Conservation (phyloP, 2,113 vertebrate species). For the Bos indicus region DNA sequence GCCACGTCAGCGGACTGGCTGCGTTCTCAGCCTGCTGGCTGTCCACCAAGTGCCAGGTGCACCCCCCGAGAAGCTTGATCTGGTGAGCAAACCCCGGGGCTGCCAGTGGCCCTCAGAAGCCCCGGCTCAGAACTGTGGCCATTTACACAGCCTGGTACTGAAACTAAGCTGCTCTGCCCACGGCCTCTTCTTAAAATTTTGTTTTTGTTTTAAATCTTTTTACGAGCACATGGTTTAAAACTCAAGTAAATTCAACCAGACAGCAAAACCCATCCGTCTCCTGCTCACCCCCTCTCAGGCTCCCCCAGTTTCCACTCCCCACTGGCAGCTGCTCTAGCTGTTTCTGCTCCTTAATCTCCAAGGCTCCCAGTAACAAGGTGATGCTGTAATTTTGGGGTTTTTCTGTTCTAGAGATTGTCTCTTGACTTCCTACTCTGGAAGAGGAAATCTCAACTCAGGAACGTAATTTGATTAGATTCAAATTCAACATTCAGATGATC, state of each 20-base stretch:
- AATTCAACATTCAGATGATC: neutral
- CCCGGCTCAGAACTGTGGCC: neutral
- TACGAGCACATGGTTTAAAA: neutral
- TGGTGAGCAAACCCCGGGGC: neutral
- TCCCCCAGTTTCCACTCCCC: neutral
- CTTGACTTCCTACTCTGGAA: neutral
- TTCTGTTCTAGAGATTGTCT: neutral
- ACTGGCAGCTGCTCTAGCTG: neutral
- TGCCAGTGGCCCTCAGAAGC: neutral
- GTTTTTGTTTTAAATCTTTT: neutral
- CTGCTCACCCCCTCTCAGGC: accelerated
- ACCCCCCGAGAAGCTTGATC: neutral
- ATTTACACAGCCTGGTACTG: accelerated
- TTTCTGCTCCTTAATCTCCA: neutral
- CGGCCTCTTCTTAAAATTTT: neutral
- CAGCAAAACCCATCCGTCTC: neutral
- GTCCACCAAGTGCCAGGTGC: accelerated
- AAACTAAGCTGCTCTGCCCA: neutral
- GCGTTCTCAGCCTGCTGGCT: accelerated
- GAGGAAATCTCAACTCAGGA: neutral
- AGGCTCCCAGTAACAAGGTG: accelerated
- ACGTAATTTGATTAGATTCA: neutral
- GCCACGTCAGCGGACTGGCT: accelerated
- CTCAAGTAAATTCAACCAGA: neutral
- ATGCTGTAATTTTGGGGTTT: neutral